Conservation (phyloP, 2,888 invertebrate genomes). For the Lissonota sp. region DNA sequence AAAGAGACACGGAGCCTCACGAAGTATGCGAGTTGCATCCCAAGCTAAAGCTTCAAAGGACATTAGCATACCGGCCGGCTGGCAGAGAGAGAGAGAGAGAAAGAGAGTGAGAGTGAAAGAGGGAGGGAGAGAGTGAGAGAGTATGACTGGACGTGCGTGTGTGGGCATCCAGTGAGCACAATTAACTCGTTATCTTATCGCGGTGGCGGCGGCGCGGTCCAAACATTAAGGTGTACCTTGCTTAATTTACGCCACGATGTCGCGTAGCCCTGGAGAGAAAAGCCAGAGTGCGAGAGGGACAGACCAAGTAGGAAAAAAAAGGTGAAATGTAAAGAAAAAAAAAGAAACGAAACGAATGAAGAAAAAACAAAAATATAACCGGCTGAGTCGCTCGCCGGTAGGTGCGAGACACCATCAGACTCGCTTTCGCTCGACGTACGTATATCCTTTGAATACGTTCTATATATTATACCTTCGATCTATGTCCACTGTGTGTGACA, state of each 20-base stretch:
- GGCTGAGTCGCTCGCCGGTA: conserved; percentile 35
- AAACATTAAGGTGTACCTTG: conserved; percentile 83
- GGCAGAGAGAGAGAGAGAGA: conserved; percentile 9
- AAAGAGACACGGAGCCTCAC: conserved; percentile 80
- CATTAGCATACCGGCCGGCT: conserved; percentile 82
- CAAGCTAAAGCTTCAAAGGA: conserved; percentile 80
- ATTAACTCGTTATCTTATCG: conserved; percentile 84
- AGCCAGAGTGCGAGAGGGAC: conserved; percentile 49
- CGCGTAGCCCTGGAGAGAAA: conserved; percentile 65
- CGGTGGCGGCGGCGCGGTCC: conserved; percentile 78
- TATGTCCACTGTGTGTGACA: conserved; percentile 38
- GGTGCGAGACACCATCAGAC: conserved; percentile 47
- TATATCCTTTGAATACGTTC: conserved; percentile 14
- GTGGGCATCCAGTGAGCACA: conserved; percentile 83
- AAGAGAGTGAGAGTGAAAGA: conserved; percentile 3
- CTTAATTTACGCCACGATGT: conserved; percentile 82
- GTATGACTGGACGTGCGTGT: conserved; percentile 81
- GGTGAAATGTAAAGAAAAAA: conserved; percentile 4
- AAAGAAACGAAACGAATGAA: conserved; percentile 13
- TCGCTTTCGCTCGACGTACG: conserved; percentile 16
- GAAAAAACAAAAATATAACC: conserved; percentile 21
- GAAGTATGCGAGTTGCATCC: conserved; percentile 79
- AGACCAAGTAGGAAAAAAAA: conserved; percentile 35
- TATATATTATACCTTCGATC: conserved; percentile 38
- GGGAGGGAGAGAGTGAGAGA: conserved; percentile 34